Base-by-base conservation (phyloP, 2,113 vertebrate species). In the Passerina amoena region DNA sequence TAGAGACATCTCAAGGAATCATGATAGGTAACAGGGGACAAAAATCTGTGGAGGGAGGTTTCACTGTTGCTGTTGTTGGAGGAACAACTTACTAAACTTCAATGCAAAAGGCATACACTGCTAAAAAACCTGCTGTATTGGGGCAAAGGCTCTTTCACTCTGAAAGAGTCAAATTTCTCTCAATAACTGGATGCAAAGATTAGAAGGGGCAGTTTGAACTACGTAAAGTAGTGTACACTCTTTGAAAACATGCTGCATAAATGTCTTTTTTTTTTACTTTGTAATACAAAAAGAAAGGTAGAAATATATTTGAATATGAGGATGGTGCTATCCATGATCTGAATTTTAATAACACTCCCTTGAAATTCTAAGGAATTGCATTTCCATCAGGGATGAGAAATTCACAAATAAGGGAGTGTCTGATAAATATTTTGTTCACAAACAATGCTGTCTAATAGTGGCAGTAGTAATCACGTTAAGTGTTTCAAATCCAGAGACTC, bases 401-500 rank as follows among this genome's bases (percentile, higher is more conserved):
- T 60, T 81, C 88, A 86, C 56, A 93, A 96, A 83, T 81, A 78
- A 83, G 56, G 80, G 76, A 93, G 69, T 48, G 60, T 53, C 37
- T 82, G 80, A 71, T 77, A 90, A 83, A 94, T 86, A 94, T 88
- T 93, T 94, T 92, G 48, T 40, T 83, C 88, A 75, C 65, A 96
- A 95, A 95, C 48, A 94, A 89, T 91, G n/a, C 48, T 63, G 19
- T 88, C 68, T 94, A 92, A 78, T 48, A 89, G 40, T 47, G 44
- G n/a, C 69, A 84, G 76, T 68, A 71, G 65, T 94, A 94, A 94
- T 95, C 86, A 91, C 0, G 3, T 95, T 93, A 94, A 93, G 94
- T 84, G 92, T 94, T 97, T 96, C 95, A 91, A 92, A 93, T 94
- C 76, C 44, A 5, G 72, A 83, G 42, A 50, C 82, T 88, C 64